Conservation (phyloP, 2,113 vertebrate genomes). For the Tragulus kanchil region DNA sequence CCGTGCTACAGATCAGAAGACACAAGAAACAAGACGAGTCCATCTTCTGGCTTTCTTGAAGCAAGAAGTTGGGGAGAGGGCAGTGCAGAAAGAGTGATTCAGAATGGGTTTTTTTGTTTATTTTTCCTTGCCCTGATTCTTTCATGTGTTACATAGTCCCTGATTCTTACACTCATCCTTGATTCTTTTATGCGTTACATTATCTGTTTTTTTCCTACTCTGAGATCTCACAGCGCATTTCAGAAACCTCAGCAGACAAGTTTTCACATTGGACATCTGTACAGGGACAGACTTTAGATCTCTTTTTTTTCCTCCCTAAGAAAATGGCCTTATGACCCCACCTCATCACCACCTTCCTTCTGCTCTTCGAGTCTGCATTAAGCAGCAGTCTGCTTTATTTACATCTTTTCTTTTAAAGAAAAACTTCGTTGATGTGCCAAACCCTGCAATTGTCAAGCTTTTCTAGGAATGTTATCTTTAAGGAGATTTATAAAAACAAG, state of each 20-base stretch:
- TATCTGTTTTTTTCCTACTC: neutral
- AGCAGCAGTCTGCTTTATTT: neutral
- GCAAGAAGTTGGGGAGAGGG: neutral
- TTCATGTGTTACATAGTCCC: neutral
- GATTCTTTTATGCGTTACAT: neutral
- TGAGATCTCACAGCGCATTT: neutral
- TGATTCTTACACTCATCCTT: no score
- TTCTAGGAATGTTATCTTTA: constrained; percentile 41
- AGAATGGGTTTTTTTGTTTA: neutral
- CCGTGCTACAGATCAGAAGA: neutral
- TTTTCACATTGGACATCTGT: neutral
- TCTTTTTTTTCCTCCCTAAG: neutral
- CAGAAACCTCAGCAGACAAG: neutral
- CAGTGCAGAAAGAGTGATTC: neutral
- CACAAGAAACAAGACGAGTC: neutral
- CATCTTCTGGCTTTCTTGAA: neutral
- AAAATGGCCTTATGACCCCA: neutral
- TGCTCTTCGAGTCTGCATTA: neutral
- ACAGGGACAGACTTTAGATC: neutral
- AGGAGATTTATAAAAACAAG: constrained; percentile 17
- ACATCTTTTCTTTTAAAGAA: neutral
- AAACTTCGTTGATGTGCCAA: neutral
- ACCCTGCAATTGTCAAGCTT: neutral
- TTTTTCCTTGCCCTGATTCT: neutral
- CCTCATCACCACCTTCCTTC: neutral